Base-by-base conservation (phyloP, 2,113 vertebrate species). In the Hassar affinis region DNA sequence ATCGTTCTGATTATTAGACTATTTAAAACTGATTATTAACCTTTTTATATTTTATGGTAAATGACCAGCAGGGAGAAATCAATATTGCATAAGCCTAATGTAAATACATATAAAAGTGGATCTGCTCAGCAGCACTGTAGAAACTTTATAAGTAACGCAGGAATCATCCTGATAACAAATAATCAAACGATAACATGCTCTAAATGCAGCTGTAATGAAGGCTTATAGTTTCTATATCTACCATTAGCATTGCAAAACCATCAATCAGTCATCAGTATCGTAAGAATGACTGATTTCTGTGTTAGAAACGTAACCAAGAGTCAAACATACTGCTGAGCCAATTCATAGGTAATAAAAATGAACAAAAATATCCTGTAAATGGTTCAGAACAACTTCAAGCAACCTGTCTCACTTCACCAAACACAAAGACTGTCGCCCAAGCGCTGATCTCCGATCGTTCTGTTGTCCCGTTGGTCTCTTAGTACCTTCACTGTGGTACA, bases 241-340 rank as follows among this genome's bases (percentile, higher is more conserved):
- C 62, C 81, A 64, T 83, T 62, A 83, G 33, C 71, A 52, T 71
- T 57, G 42, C 56, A 82, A 76, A 82, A 56, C 59, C 81, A 82
- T 76, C 51, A 22, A 64, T 64, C 71, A 35, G 59, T 76, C 81
- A 54, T 18, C 81, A 54, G 11, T n/a, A 76, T 62, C 81, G 38
- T 35, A 82, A 52, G 4, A 14, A 49, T 35, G 30, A 75, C 42
- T 52, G 81, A 83, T 47, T 82, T 42, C 15, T 1, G 57, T 76
- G 81, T 83, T 83, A 83, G 69, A 83, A 64, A 83, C 57, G 76
- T n/a, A 83, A 83, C 81, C 51, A 81, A 75, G 69, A 74, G 12
- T 75, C 56, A 47, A 49, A 66, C 74, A 45, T 56, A 66, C 74
- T 66, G 82, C 74, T 27, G 49, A 84, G 75, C 75, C 76, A 66